Conservation (phyloP, 1,140 invertebrate species). For the Notospermus geniculatus region DNA sequence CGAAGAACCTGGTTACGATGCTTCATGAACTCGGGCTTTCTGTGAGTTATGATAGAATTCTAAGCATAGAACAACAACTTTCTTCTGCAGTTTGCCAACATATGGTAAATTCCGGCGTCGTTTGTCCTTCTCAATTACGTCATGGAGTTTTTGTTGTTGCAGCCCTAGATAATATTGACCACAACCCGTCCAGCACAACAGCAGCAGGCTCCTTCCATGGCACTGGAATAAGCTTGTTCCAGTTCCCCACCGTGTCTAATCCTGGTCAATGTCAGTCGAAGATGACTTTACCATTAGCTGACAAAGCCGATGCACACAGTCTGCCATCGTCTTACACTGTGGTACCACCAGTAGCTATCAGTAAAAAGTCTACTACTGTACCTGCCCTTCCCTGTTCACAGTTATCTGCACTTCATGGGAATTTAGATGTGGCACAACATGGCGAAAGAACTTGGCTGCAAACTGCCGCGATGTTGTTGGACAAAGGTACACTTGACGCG, state of each 20-base stretch:
- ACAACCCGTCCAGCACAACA: constrained; percentile 29
- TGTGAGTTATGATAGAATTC: constrained; percentile 24
- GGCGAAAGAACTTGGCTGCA: not conserved
- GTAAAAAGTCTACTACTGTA: constrained; percentile 2
- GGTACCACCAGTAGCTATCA: constrained; percentile 9
- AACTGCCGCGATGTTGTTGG: not conserved
- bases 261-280: not conserved
- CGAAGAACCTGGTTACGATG: constrained; percentile 15
- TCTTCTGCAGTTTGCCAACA: constrained; percentile 10
- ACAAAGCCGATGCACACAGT: not conserved
- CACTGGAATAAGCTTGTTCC: constrained; percentile 28
- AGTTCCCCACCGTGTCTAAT: constrained; percentile 18
- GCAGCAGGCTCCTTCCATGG: constrained; percentile 30
- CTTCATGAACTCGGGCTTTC: constrained; percentile 20
- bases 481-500: not conserved
- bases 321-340: constrained; percentile 14
- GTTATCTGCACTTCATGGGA: not conserved
- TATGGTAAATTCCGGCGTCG: constrained; percentile 16
- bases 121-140: constrained; percentile 13
- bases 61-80: constrained; percentile 15
- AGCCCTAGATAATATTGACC: constrained; percentile 32
- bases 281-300: not conserved
- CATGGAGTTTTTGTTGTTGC: constrained; percentile 24
- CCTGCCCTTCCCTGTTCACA: too few species aligned
- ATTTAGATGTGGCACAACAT: not conserved